Base-by-base conservation (phyloP, 2,113 vertebrate genomes). In the Podarcis raffonei region DNA sequence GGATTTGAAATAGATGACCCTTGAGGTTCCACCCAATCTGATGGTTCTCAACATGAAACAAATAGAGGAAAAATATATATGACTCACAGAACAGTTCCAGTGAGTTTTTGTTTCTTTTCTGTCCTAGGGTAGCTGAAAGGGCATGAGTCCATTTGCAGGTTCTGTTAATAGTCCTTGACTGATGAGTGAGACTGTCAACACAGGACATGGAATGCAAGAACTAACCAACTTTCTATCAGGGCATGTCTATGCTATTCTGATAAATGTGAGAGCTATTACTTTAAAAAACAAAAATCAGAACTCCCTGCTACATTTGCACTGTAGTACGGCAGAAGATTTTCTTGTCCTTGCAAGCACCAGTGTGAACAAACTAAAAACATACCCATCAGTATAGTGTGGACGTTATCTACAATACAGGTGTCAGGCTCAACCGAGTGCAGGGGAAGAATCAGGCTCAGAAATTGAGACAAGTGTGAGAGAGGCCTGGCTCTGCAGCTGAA, bases 1-100 rank as follows among this genome's bases (percentile, higher is more conserved):
- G 32, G 81, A 76, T 78, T 88, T 88, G 62, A 65, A 77, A 77
- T 37, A 69, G 81, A 89, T 77, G 87, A 89, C 81, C 87, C 39
- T 66, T 78, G 39, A 81, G 16, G 72, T 89, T 77, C 81, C 39
- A 57, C 42, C 74, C 81, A 83, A 66, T 32, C 72, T 25, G 84
- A 78, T 71, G 74, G 42, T 48, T 78, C 32, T 83, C 42, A 30
- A 68, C 82, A 78, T 37, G 59, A 89, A 84, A 89, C 30, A 84
- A 89, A 89, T 37, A 83, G 62, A 77, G 39, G 22, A 48, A 62
- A 83, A 65, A 66, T 77, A 35, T 76, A 77, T 83, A 25, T 15
- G 7, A 88, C 72, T 77, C 71, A 78, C 66, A 66, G 42, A 89
- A 39, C 72, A 57, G 39, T 77, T 83, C 81, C 27, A 69, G 77